These are phyloP conservation scores for Stenodera caucasica DNA, from an alignment of 2,888 invertebrate species.

Conservation along the genomic window DNA sequence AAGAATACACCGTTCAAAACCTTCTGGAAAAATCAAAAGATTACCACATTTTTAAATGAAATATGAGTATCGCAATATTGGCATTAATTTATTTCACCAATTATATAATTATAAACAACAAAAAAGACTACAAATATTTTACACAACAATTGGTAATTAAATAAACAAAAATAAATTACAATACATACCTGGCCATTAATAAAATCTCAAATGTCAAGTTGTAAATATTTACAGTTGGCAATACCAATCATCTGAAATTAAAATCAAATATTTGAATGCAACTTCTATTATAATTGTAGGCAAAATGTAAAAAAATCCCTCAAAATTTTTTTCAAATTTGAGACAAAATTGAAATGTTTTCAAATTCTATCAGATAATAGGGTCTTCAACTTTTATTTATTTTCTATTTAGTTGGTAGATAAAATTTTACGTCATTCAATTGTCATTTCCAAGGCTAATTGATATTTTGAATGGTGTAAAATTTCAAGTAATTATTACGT, in stretches of 20 bases:
- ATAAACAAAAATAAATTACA: neutral
- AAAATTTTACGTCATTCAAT: neutral
- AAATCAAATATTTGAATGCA: neutral
- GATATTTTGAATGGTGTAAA: neutral
- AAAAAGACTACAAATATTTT: neutral
- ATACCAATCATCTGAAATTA: neutral
- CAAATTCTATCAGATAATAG: neutral
- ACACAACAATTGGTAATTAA: neutral
- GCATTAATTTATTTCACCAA: neutral
- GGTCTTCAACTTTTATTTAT: neutral
- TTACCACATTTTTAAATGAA: neutral
- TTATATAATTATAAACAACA: neutral
- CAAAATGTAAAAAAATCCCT: too few species aligned
- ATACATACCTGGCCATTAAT: conserved; percentile 8
- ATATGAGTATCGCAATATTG: neutral
- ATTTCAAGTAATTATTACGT: neutral
- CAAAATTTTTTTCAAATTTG: too few species aligned
- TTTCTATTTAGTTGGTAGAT: neutral
- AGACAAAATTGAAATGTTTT: neutral
- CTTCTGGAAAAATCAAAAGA: neutral
- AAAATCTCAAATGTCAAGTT: conserved; percentile 10
- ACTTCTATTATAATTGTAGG: neutral
- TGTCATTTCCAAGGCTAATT: neutral
- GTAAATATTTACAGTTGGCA: neutral
- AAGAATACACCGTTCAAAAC: neutral